A percentile compares a stretch with the other conserved stretches of the same genome.
phyloP scores from a whole-genome alignment of 2,797 vertebrate genomes.

The Kryptopterus vitreolus region DNA sequence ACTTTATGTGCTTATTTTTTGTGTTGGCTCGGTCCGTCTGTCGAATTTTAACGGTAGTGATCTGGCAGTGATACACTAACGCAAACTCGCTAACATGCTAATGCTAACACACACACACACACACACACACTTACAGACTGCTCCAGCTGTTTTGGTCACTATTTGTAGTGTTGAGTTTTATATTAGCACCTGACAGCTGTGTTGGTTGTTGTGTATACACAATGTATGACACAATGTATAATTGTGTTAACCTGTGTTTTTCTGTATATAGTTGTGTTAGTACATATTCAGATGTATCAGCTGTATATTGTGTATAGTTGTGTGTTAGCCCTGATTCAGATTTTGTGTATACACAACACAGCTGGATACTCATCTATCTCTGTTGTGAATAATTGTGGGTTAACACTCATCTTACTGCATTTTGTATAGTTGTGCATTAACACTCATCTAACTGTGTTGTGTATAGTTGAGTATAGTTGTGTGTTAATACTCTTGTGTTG shows the following conservation, averaged over 20 bases:
- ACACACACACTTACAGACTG: background rate
- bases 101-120: background rate
- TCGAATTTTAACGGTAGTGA: background rate
- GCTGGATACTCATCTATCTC: background rate
- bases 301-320: no score
- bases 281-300: background rate
- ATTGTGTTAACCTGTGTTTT: no score
- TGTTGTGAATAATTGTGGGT: background rate
- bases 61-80: background rate
- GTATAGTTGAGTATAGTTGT: background rate
- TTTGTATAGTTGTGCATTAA: background rate
- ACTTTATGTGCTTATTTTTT: no score
- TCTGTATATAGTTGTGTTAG: background rate
- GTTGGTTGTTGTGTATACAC: background rate
- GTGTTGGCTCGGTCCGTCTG: no score
- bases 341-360: no score
- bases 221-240: no score
- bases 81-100: background rate
- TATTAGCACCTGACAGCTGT: background rate
- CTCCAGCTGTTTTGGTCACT: background rate
- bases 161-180: background rate
- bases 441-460: background rate
- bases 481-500: background rate
- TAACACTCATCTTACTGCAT: background rate
- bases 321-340: no score